Evolutionary conservation across 2,888 invertebrate species (phyloP).

Genomic region (Ceriagrion tenellum): DNA sequence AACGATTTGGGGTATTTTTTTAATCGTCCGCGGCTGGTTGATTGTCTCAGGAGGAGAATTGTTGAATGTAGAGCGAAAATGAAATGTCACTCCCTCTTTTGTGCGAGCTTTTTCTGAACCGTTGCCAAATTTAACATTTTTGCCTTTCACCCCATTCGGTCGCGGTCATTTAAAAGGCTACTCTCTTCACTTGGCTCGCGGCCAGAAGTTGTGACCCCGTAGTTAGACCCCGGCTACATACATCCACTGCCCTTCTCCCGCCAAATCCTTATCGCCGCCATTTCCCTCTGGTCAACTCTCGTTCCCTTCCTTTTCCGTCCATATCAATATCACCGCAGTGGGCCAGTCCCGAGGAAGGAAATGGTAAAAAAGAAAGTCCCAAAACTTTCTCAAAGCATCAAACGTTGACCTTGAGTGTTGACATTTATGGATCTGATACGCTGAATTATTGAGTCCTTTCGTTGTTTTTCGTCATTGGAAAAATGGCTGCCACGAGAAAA

Average conservation of each 20-base stretch:
- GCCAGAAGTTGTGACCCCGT: constrained; percentile 2
- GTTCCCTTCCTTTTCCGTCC: not conserved
- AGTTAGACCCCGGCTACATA: too few relatives aligned
- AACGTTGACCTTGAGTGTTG: not conserved
- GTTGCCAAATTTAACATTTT: constrained; percentile 5
- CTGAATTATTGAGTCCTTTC: not conserved
- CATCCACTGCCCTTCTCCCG: not conserved
- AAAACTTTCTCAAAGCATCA: not conserved
- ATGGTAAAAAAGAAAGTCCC: not conserved
- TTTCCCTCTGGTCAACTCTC: not conserved
- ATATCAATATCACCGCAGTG: not conserved
- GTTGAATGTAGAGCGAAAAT: not conserved
- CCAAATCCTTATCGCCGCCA: not conserved
- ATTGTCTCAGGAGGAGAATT: not conserved
- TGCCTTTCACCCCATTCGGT: not conserved
- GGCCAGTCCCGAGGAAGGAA: not conserved
- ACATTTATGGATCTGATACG: not conserved
- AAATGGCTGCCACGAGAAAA: too few relatives aligned
- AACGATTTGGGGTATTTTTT: not conserved
- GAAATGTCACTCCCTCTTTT: not conserved
- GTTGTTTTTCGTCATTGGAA: too few relatives aligned
- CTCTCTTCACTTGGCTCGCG: not conserved
- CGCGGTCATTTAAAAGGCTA: constrained; percentile 19
- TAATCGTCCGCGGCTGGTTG: not conserved
- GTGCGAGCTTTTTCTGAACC: not conserved